Base-by-base conservation (phyloP, 2,797 vertebrate genomes). In the Mallotus villosus region DNA sequence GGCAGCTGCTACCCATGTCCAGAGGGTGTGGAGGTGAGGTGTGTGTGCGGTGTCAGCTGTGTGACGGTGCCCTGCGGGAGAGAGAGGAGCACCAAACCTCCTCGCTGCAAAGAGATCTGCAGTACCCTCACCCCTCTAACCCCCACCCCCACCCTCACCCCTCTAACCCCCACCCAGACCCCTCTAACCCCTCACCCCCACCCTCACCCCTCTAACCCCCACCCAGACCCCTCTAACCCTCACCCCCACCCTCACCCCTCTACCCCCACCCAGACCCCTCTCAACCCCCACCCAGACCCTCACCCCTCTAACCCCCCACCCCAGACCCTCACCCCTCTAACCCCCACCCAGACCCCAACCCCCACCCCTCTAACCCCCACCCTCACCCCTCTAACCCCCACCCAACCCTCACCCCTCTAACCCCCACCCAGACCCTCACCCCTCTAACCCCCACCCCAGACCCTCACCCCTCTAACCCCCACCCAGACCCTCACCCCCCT, bases 1-100 rank as follows among this genome's bases (percentile, higher is more conserved):
- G 97, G 97, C 58, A 94, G 93, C 75, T 98, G 97, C 75, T 98
- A 98, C 77, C 97, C 97, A 0, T 99, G 97, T 79, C 96, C 96
- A 0, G 95, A 97, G 92, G 90, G 88, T 0, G 51, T 64, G 51
- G 12, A 29, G 12, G 46, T 41, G 32, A 25, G 32, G 63, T 67
- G 24, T 59, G 55, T 60, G 57, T 73, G 63, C 60, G 55, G 17
- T 11, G 1, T 4, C 22, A 70, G 53, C 25, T 34, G 9, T 22
- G 51, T 96, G 60, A 92, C 86, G 2, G 95, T 98, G 14, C 96
- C 96, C 0, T 99, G 97, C 86, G 97, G 97, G 16, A 90, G 97
- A 72, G 97, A 98, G 82, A 91, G 92, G 4, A 97, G 86, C 84
- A 98, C 97, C 73, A 96, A 89, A 57, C 94, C 97, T 1, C 97